These are phyloP conservation scores for Tethea ocularis DNA, from an alignment of 2,888 invertebrate species.

Conservation along the genomic window DNA sequence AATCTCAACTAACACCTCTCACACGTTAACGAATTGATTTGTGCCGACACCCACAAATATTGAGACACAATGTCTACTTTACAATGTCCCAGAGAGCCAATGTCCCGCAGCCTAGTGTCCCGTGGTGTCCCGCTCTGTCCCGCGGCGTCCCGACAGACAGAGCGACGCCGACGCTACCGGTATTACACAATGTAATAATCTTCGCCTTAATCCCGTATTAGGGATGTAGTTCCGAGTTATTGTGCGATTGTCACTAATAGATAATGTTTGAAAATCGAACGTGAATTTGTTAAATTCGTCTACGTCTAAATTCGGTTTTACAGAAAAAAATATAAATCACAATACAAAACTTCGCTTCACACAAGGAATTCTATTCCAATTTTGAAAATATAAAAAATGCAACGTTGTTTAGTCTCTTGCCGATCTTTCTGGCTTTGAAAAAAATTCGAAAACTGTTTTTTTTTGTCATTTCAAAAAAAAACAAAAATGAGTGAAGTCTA, in stretches of 20 bases:
- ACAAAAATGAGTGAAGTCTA: too few species aligned
- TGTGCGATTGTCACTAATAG: neutral
- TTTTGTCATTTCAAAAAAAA: too few species aligned
- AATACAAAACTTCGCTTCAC: too few species aligned
- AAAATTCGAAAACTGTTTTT: too few species aligned
- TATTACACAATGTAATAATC: constrained; percentile 6
- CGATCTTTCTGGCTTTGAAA: too few species aligned
- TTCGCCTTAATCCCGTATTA: constrained; percentile 6
- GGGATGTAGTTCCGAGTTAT: constrained; percentile 5
- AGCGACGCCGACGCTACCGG: constrained; percentile 7
- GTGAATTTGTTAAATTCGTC: neutral
- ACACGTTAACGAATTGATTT: constrained; percentile 25
- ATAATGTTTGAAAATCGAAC: neutral
- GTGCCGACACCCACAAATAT: constrained; percentile 35
- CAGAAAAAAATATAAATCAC: neutral
- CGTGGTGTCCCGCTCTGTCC: neutral
- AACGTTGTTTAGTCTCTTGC: too few species aligned
- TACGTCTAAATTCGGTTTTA: neutral
- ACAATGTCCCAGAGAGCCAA: constrained; percentile 1
- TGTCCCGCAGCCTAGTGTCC: neutral
- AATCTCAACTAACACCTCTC: constrained; percentile 13
- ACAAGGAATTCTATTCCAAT: too few species aligned
- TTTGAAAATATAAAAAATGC: too few species aligned
- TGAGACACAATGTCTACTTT: constrained; percentile 8
- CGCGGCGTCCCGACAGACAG: neutral